Base-by-base conservation (phyloP, 2,797 vertebrate species). In the Gallinago solitaria region DNA sequence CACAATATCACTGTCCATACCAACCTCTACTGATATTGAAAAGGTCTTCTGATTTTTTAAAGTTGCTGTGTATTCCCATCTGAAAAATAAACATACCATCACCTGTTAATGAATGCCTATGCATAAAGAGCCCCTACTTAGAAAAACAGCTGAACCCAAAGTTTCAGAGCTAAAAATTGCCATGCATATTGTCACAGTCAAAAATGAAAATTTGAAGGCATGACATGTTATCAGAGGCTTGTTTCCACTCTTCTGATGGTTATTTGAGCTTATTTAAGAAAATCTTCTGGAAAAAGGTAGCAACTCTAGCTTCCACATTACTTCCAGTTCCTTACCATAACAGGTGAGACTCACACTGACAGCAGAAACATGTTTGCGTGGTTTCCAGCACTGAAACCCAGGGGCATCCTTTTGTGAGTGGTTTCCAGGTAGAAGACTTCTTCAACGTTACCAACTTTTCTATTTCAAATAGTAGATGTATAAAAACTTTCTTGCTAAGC, bases 1-100 rank as follows among this genome's bases (percentile, higher is more conserved):
- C 0, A 0, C 10, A 39, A 15, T 64, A 13, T 32, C 64, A 43
- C 79, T 6, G 2, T 37, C 43, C 11, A 1, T 73, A 61, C 14
- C 59, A 85, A 5, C 33, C 45, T 54, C 45, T 43, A 33, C 23
- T 70, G 37, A 11, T 60, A 61, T 10, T 83, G 27, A 65, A 83
- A 73, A 0, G 1, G 24, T 90, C 33, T 16, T 81, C 60, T 47
- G 35, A 83, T 43, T 53, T 60, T 47, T 85, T 61, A 27, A 43
- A 56, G 48, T 32, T 57, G 8, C 56, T 74, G 11, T 35, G 16
- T 47, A 37, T 30, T 43, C 30, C 57, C 39, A 37, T n/a, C 27
- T 23, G 51, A 60, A 50, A 23, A 43, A 64, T 33, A 33, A 56
- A 68, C 10, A 11, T 43, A n/a, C 14, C 14, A 15, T 47, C 12